A percentile compares a stretch with the other conserved stretches of the same genome.
phyloP scores from a whole-genome alignment of 2,888 invertebrate genomes.

The Agriopis leucophaearia region DNA sequence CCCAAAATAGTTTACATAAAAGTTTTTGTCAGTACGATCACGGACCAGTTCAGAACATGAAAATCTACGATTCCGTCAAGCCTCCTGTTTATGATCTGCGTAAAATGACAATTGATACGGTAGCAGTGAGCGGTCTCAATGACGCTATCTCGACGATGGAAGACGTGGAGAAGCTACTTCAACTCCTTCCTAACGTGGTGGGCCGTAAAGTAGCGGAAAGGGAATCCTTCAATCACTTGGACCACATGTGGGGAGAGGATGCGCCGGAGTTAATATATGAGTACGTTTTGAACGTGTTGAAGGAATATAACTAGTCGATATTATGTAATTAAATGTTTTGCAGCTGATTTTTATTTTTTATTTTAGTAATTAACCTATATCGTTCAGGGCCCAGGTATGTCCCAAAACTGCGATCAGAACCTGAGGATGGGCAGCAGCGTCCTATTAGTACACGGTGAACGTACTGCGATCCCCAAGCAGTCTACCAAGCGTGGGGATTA shows the following conservation, averaged over 20 bases:
- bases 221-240: constrained; percentile 56
- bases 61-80: constrained; percentile 46
- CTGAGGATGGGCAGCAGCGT: too few relatives aligned
- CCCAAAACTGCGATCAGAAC: too few relatives aligned
- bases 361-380: not conserved
- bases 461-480: too few relatives aligned
- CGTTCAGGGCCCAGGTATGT: too few relatives aligned
- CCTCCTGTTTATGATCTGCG: constrained; percentile 62
- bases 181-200: constrained; percentile 54
- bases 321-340: not conserved
- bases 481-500: too few relatives aligned
- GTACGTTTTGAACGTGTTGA: constrained; percentile 45
- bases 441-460: too few relatives aligned
- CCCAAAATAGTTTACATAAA: constrained; percentile 51
- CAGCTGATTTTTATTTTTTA: not conserved
- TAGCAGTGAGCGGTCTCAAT: constrained; percentile 55
- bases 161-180: constrained; percentile 52
- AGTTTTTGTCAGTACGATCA: constrained; percentile 62
- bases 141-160: constrained; percentile 56
- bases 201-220: constrained; percentile 45
- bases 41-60: constrained; percentile 52
- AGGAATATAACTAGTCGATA: constrained; percentile 33
- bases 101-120: constrained; percentile 55
- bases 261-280: constrained; percentile 46
- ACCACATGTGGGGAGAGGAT: constrained; percentile 58